These are phyloP conservation scores for Diglossa brunneiventris DNA, from an alignment of 2,113 vertebrate species.

Conservation along the genomic window DNA sequence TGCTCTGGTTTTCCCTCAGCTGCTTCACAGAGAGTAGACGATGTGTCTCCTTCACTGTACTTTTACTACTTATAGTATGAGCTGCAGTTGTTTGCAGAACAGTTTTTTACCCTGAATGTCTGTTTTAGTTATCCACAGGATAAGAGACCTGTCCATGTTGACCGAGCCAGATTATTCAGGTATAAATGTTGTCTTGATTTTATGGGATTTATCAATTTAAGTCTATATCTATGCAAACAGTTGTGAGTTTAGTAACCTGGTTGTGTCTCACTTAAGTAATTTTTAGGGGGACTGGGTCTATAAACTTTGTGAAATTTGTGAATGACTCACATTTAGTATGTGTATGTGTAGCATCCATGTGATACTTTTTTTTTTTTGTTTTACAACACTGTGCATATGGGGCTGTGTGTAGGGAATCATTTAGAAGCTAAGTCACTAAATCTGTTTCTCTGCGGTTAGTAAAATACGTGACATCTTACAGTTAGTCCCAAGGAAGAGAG, in stretches of 20 bases:
- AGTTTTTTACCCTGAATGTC: not conserved
- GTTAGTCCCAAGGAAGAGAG: not conserved
- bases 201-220: not conserved
- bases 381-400: not conserved
- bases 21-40: not conserved
- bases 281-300: not conserved
- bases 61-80: not conserved
- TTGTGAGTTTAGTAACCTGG: not conserved
- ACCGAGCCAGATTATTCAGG: conserved; percentile 89
- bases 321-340: not conserved
- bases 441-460: not conserved
- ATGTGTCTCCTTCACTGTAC: not conserved
- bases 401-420: not conserved
- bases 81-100: not conserved
- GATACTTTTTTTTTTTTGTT: not conserved
- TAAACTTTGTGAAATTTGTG: not conserved
- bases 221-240: not conserved
- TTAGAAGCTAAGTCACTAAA: not conserved
- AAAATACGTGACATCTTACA: not conserved
- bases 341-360: not conserved
- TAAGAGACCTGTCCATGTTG: conserved; percentile 88
- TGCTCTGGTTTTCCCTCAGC: not conserved
- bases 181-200: conserved; percentile 43
- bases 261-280: not conserved
- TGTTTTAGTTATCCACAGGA: conserved; percentile 91